phyloP scores from a whole-genome alignment of 2,888 invertebrate genomes.

The Tetragonula carbonaria region DNA sequence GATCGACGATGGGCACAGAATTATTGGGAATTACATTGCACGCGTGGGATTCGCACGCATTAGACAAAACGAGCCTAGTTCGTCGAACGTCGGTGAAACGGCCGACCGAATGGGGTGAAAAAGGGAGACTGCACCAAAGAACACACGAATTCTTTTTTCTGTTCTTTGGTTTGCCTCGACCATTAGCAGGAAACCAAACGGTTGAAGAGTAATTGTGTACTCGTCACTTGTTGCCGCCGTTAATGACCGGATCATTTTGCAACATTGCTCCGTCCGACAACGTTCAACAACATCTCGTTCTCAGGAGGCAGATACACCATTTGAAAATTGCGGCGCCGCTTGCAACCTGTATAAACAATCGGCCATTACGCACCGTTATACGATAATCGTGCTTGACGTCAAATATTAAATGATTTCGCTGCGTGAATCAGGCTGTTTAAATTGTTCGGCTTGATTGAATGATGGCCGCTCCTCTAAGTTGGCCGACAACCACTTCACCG shows the following conservation, averaged over 20 bases:
- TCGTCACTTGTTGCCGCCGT: conserved; percentile 41
- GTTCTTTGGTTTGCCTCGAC: not conserved
- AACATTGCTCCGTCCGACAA: conserved; percentile 53
- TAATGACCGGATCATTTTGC: conserved; percentile 55
- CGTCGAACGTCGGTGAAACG: not conserved
- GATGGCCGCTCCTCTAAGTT: conserved; percentile 79
- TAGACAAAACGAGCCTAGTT: too few relatives aligned
- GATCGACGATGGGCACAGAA: not conserved
- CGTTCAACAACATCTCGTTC: conserved; percentile 63
- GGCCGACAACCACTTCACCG: conserved; percentile 80
- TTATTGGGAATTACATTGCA: not conserved
- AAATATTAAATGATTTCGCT: conserved; percentile 81
- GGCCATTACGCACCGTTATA: conserved; percentile 77
- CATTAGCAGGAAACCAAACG: conserved; percentile 17
- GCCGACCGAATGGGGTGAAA: too few relatives aligned
- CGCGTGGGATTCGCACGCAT: not conserved
- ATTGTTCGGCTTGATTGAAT: conserved; percentile 80
- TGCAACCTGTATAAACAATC: conserved; percentile 78
- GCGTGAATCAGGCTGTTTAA: conserved; percentile 81
- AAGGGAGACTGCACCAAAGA: too few relatives aligned
- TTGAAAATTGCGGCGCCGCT: conserved; percentile 75
- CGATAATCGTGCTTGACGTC: conserved; percentile 80
- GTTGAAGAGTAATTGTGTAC: conserved; percentile 48
- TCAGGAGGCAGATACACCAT: conserved; percentile 66
- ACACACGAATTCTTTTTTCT: not conserved